Evolutionary conservation across 1,140 invertebrate genomes (phyloP).

Genomic region (Aethina tumida): DNA sequence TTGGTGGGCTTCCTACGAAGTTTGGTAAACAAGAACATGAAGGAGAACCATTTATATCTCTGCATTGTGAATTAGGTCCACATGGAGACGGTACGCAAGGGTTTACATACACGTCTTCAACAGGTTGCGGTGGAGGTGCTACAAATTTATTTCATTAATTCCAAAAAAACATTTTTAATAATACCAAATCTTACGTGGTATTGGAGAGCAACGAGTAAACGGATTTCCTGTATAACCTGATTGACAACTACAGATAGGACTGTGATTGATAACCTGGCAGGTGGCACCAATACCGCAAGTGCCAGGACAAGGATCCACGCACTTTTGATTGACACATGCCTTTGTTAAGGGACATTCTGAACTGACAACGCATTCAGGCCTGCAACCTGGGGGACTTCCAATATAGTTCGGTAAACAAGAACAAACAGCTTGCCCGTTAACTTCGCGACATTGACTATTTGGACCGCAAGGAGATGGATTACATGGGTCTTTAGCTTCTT

Average conservation of each 20-base stretch:
- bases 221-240: conserved; percentile 43
- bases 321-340: conserved; percentile 36
- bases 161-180: conserved; percentile 7
- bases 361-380: conserved; percentile 43
- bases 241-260: conserved; percentile 38
- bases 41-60: conserved; percentile 43
- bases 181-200: conserved; percentile 33
- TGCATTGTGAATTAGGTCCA: conserved; percentile 55
- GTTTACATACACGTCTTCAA: conserved; percentile 36
- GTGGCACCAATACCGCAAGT: conserved; percentile 36
- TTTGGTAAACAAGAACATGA: conserved; percentile 57
- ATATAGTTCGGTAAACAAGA: conserved; percentile 41
- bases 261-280: conserved; percentile 37
- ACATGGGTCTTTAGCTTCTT: conserved; percentile 43
- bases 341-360: conserved; percentile 37
- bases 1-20: conserved; percentile 59
- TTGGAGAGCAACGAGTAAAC: conserved; percentile 39
- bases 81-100: conserved; percentile 62
- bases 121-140: conserved; percentile 28
- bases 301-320: conserved; percentile 31
- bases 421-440: conserved; percentile 54
- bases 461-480: conserved; percentile 65
- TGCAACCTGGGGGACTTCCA: conserved; percentile 39
- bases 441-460: conserved; percentile 57
- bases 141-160: neutral